Percentiles rank a stretch among this genome's conserved stretches.
Conservation (phyloP, 2,888 invertebrate genomes). For the Polydesmus complanatus region DNA sequence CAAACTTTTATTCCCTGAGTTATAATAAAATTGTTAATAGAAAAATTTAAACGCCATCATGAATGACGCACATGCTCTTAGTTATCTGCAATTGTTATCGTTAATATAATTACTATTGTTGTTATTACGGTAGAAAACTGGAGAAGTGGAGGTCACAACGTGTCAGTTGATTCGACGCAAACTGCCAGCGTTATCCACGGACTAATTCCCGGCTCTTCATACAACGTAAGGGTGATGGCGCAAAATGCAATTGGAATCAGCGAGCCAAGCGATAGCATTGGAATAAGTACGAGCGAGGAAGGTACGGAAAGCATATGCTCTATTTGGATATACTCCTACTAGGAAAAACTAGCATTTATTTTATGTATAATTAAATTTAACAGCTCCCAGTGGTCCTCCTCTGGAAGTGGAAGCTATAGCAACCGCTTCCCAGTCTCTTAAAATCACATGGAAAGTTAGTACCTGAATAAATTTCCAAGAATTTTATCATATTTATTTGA, state of each 20-base stretch:
- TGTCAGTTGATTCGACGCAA: conserved; percentile 10
- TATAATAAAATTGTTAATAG: not conserved
- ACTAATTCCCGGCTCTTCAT: conserved; percentile 29
- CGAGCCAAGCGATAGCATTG: conserved; percentile 26
- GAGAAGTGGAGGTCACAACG: conserved; percentile 5
- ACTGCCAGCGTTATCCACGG: conserved; percentile 24
- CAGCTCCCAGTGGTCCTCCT: conserved; percentile 33
- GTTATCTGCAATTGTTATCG: not conserved
- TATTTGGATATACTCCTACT: not conserved
- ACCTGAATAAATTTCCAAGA: not conserved
- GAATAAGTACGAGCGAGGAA: conserved; percentile 30
- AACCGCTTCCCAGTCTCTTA: conserved; percentile 30
- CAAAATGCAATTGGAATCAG: conserved; percentile 31
- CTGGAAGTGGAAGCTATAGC: conserved; percentile 29
- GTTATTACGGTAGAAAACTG: conserved; percentile 9
- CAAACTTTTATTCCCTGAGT: not conserved
- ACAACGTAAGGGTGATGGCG: conserved; percentile 29
- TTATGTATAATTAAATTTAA: conserved; percentile 4
- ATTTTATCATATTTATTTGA: not conserved
- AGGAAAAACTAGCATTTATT: not conserved
- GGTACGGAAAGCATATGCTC: conserved; percentile 17
- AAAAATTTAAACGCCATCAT: not conserved
- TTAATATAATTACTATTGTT: not conserved
- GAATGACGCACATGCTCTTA: not conserved
- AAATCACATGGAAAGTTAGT: conserved; percentile 33